Evolutionary conservation across 1,140 invertebrate species (phyloP).

Genomic region (Eciton burchellii): DNA sequence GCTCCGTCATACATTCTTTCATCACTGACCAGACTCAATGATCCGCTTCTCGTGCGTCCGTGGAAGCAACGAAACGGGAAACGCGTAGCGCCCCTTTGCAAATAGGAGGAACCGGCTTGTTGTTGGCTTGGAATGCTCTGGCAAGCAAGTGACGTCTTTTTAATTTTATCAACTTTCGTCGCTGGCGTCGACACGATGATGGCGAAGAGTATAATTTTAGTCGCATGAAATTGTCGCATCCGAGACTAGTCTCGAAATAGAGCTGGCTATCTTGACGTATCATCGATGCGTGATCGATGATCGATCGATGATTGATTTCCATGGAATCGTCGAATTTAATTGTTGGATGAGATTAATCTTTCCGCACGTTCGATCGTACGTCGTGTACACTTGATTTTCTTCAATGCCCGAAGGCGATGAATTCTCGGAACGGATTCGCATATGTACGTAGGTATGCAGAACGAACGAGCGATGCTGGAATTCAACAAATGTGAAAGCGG

Average conservation of each 20-base stretch:
- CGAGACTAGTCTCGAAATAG: constrained; percentile 28
- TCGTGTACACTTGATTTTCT: neutral
- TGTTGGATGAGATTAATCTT: constrained; percentile 15
- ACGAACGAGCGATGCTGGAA: constrained; percentile 47
- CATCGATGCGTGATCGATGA: constrained; percentile 59
- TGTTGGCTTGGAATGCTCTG: constrained; percentile 35
- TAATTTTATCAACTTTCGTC: neutral
- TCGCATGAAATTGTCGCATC: constrained; percentile 21
- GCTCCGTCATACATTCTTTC: constrained; percentile 6
- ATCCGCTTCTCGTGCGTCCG: constrained; percentile 19
- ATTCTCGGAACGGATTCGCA: constrained; percentile 2
- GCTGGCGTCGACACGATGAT: neutral
- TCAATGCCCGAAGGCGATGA: neutral
- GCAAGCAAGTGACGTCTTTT: constrained; percentile 45
- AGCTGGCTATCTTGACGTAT: constrained; percentile 1
- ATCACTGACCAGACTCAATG: constrained; percentile 65
- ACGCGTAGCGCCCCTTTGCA: constrained; percentile 44
- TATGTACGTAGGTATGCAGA: constrained; percentile 24
- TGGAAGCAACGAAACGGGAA: constrained; percentile 45
- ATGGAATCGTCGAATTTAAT: neutral
- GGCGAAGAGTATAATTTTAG: neutral
- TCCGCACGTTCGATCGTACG: neutral
- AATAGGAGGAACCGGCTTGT: constrained; percentile 61
- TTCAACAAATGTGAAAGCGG: constrained; percentile 56
- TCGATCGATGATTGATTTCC: neutral